Evolutionary conservation across 1,140 invertebrate species (phyloP), one percentile per base, ranked within the genome.

Genomic region (Bombus pascuorum): DNA sequence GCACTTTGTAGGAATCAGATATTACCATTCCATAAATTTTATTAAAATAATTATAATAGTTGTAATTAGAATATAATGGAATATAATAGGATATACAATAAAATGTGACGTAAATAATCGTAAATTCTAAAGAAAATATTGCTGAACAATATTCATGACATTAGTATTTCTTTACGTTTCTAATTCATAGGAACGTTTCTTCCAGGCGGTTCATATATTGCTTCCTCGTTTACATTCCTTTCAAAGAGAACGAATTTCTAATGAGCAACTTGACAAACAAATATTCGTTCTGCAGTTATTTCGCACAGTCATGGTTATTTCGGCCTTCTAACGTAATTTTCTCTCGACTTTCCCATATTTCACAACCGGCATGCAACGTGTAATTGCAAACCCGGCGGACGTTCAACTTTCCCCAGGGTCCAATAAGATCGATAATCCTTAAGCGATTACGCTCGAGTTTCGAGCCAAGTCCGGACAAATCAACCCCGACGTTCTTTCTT

Each of bases 381-480:
- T 57, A 81, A 59, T 65, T 71, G 39, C 79, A 6, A 72, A 9
- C 10, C 9, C 18, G 13, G 1, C 39, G 71, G 39, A 34, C 71
- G 81, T 74, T 65, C 71, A 65, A 65, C 39, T 47, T 62, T 32
- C 28, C 32, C 79, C 12, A 37, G 42, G 42, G 37, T 39, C 71
- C 71, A 47, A 44, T 42, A n/a, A 75, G 81, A 74, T 82, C 81
- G 71, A 82, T 74, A 74, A 82, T 82, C 42, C 71, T 82, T 82
- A 82, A 82, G n/a, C 81, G 71, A 82, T 82, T 82, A 82, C 81
- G 53, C n/a, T 74, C 71, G 68, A 59, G 37, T 39, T 72, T 81
- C 68, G 34, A 79, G 62, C 62, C 53, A 37, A 15, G 39, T 25
- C 44, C 79, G 22, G 13, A 42, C 68, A 53, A 82, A 82, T 62